These are phyloP conservation scores for Ophion ventricosus DNA, from an alignment of 2,888 invertebrate genomes.

Conservation along the genomic window DNA sequence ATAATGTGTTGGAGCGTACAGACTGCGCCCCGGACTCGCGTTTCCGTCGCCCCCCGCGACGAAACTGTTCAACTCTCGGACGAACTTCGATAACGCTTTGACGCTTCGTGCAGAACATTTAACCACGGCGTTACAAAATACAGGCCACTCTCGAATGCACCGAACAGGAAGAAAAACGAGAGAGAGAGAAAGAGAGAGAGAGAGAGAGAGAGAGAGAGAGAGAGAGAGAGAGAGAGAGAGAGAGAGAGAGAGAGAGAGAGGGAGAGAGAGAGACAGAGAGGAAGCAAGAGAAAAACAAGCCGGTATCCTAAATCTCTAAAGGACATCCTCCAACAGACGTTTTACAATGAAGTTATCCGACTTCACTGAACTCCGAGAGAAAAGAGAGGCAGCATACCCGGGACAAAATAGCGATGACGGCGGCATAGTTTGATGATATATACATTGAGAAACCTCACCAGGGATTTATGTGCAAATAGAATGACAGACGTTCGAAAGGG, in stretches of 20 bases:
- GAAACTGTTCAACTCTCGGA: slow-evolving; percentile 50
- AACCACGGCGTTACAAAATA: slow-evolving; percentile 16
- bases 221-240: no score
- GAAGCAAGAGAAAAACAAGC: no score
- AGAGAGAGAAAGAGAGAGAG: not conserved
- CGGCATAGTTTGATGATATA: not conserved
- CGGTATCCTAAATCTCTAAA: not conserved
- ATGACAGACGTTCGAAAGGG: slow-evolving; percentile 2
- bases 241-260: not conserved
- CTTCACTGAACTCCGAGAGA: not conserved
- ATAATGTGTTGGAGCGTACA: slow-evolving; percentile 2
- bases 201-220: no score
- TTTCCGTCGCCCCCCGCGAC: slow-evolving; percentile 18
- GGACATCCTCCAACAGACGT: not conserved
- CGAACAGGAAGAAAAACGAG: not conserved
- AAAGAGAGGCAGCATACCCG: not conserved
- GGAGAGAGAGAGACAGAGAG: no score
- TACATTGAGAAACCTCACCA: not conserved
- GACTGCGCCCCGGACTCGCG: slow-evolving; percentile 32
- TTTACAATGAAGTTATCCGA: not conserved
- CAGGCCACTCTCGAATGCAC: not conserved
- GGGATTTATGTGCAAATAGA: not conserved
- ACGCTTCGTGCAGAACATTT: slow-evolving; percentile 39
- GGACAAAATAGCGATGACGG: not conserved
- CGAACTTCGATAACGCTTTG: slow-evolving; percentile 58